Conservation (phyloP, 2,113 vertebrate species). For the Eolophus roseicapilla region DNA sequence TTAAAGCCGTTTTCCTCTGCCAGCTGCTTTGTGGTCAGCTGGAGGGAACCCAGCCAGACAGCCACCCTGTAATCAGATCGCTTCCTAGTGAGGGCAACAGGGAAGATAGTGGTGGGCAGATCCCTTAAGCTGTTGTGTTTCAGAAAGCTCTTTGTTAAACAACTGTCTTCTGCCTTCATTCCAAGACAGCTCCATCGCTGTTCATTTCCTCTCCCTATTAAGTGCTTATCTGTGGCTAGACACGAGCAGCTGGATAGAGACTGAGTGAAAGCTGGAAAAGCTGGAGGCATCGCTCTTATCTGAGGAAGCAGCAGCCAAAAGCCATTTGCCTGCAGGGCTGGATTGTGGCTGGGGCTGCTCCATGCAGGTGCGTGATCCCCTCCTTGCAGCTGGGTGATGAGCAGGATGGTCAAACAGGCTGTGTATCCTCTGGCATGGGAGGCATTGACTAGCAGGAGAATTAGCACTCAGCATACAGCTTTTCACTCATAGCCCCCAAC, state of each 20-base stretch:
- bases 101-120: not conserved
- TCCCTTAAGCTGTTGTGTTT: not conserved
- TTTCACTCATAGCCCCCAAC: not conserved
- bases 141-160: not conserved
- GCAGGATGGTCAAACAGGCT: not conserved
- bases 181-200: not conserved
- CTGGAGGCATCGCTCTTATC: not conserved
- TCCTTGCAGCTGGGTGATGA: not conserved
- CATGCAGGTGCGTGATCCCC: not conserved
- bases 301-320: not conserved
- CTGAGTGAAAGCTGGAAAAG: not conserved
- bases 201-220: conserved; percentile 26
- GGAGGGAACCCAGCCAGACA: not conserved
- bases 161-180: not conserved
- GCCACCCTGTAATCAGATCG: not conserved
- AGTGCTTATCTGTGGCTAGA: not conserved
- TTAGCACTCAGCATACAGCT: not conserved
- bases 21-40: conserved; percentile 19
- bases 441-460: not conserved
- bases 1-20: not conserved
- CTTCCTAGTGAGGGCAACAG: not conserved
- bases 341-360: not conserved
- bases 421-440: not conserved
- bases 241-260: not conserved
- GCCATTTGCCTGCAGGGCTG: not conserved